phyloP scores from a whole-genome alignment of 2,888 invertebrate species.

The Chymomyza fuscimana region DNA sequence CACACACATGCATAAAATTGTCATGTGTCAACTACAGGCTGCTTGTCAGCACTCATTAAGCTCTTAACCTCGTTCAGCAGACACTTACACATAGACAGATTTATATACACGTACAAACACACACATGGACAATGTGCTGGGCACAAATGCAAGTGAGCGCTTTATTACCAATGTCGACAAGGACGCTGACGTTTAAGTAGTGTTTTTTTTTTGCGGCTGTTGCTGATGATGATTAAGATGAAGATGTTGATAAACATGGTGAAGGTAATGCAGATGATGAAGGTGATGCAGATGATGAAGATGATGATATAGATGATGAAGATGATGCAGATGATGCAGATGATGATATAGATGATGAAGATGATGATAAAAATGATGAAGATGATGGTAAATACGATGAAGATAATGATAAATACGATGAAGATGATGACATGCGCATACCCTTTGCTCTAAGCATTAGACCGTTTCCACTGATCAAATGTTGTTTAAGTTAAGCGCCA shows the following conservation, averaged over 20 bases:
- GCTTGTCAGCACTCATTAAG: conserved; percentile 60
- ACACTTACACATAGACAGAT: conserved; percentile 17
- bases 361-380: not conserved
- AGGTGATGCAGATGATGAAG: conserved; percentile 5
- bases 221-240: conserved; percentile 9
- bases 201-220: conserved; percentile 9
- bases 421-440: no score
- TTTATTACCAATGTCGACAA: conserved; percentile 71
- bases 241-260: conserved; percentile 1
- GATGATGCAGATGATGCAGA: no score
- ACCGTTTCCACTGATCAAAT: no score
- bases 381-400: no score
- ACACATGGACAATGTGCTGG: conserved; percentile 15
- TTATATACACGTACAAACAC: conserved; percentile 13
- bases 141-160: conserved; percentile 59
- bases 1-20: conserved; percentile 66
- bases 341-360: no score
- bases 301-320: no score
- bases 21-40: conserved; percentile 69
- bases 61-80: conserved; percentile 67
- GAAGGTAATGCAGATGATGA: not conserved
- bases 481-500: no score
- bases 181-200: conserved; percentile 7
- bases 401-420: no score
- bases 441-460: no score